Percentiles rank a stretch among this genome's conserved stretches.
Conservation (phyloP, 2,113 vertebrate species). For the Limnothrissa miodon region DNA sequence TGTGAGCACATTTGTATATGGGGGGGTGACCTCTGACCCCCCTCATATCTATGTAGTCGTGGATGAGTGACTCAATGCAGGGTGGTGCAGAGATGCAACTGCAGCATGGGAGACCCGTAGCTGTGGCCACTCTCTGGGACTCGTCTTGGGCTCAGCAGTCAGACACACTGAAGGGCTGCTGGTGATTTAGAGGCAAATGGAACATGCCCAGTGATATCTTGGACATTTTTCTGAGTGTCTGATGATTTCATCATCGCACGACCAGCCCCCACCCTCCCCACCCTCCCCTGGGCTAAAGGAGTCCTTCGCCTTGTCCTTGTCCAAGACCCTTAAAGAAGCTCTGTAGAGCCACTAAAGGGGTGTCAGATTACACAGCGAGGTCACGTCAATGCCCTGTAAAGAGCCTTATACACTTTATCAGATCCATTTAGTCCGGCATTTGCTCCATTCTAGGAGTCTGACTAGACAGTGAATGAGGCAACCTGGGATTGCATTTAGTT, state of each 20-base stretch:
- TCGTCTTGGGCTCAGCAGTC: neutral
- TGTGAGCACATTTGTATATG: neutral
- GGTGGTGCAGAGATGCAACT: neutral
- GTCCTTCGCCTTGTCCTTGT: neutral
- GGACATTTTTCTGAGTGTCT: neutral
- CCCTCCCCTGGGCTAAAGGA: neutral
- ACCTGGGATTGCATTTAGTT: neutral
- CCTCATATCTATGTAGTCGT: neutral
- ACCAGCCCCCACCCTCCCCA: neutral
- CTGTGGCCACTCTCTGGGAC: neutral
- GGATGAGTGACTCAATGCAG: neutral
- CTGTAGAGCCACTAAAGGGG: neutral
- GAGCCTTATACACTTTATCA: neutral
- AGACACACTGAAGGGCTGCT: neutral
- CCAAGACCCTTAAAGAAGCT: neutral
- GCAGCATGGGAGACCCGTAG: neutral
- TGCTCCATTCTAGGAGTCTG: neutral
- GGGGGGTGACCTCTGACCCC: constrained; percentile 30
- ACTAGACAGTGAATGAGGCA: neutral
- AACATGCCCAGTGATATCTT: constrained; percentile 3
- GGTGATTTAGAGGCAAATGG: neutral
- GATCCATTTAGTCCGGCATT: neutral
- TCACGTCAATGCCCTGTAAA: neutral
- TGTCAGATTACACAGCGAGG: neutral
- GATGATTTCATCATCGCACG: neutral